Conservation (phyloP, 2,113 vertebrate species). For the Thunnus thynnus region DNA sequence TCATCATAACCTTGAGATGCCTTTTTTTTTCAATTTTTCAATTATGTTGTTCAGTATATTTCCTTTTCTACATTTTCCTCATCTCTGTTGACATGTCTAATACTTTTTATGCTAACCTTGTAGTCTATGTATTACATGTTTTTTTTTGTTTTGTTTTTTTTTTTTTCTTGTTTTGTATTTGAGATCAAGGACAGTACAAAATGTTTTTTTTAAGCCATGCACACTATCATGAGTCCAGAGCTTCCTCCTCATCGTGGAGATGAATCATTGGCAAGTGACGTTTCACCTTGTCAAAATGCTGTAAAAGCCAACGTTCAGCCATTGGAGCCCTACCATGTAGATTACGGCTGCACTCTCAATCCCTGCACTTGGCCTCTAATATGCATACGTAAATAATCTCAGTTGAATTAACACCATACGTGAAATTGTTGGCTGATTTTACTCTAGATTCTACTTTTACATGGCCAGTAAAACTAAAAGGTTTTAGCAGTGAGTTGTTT, state of each 20-base stretch:
- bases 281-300: slow-evolving; percentile 69
- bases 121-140: slow-evolving; percentile 52
- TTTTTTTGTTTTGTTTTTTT: not conserved
- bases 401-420: slow-evolving; percentile 19
- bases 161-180: slow-evolving; percentile 52
- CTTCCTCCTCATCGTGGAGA: slow-evolving; percentile 69
- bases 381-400: slow-evolving; percentile 29
- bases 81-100: slow-evolving; percentile 32
- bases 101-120: slow-evolving; percentile 57
- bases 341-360: slow-evolving; percentile 31
- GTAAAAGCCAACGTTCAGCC: slow-evolving; percentile 60
- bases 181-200: slow-evolving; percentile 46
- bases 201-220: slow-evolving; percentile 50
- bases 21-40: slow-evolving; percentile 46
- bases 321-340: slow-evolving; percentile 29
- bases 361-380: slow-evolving; percentile 35
- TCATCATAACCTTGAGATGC: slow-evolving; percentile 51
- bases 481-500: slow-evolving; percentile 3
- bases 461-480: slow-evolving; percentile 34
- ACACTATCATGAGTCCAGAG: slow-evolving; percentile 66
- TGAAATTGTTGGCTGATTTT: slow-evolving; percentile 8
- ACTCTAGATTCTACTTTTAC: slow-evolving; percentile 25
- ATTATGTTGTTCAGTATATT: slow-evolving; percentile 15
- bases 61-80: slow-evolving; percentile 41
- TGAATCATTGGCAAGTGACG: slow-evolving; percentile 48